Percentiles rank a stretch among this genome's conserved stretches.
Evolutionary conservation across 2,797 vertebrate genomes (phyloP).

Genomic region (Crocidura indochinensis): DNA sequence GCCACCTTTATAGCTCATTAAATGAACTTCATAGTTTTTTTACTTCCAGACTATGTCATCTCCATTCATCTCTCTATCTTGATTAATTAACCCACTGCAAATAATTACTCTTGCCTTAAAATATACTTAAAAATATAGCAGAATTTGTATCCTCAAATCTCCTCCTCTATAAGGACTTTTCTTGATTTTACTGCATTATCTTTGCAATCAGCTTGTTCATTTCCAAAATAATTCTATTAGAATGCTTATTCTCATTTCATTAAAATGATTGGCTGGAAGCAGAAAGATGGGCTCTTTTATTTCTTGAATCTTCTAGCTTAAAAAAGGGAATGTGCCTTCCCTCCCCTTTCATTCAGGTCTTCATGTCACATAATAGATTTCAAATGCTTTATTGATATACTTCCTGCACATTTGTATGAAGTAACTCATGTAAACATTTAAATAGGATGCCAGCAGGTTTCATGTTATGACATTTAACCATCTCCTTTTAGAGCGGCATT

Average conservation of each 20-base stretch:
- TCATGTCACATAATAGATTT: not conserved
- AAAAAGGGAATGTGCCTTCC: not conserved
- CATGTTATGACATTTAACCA: conserved; percentile 20
- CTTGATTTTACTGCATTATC: conserved; percentile 9
- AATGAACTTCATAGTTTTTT: conserved; percentile 39
- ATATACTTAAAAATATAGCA: not conserved
- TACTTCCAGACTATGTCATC: conserved; percentile 52
- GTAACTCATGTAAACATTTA: conserved; percentile 41
- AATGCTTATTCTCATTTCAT: conserved; percentile 37
- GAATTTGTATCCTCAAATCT: not conserved
- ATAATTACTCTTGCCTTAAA: conserved; percentile 2
- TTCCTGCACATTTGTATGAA: conserved; percentile 42
- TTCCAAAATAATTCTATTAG: conserved; percentile 35
- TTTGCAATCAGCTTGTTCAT: conserved; percentile 44
- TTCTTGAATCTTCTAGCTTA: conserved; percentile 19
- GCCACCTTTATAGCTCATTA: conserved; percentile 64
- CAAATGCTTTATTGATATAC: conserved; percentile 23
- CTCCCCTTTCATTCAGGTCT: conserved; percentile 15
- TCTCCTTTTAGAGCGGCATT: conserved; percentile 42
- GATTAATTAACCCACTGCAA: conserved; percentile 42
- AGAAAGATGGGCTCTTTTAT: conserved; percentile 45
- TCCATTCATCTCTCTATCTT: conserved; percentile 45
- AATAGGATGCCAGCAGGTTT: conserved; percentile 32
- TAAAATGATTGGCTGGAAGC: conserved; percentile 53
- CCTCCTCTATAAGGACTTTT: not conserved